Evolutionary conservation across 2,888 invertebrate genomes (phyloP), one percentile per base, ranked within the genome.

Genomic region (Fissipunctia ypsillon): DNA sequence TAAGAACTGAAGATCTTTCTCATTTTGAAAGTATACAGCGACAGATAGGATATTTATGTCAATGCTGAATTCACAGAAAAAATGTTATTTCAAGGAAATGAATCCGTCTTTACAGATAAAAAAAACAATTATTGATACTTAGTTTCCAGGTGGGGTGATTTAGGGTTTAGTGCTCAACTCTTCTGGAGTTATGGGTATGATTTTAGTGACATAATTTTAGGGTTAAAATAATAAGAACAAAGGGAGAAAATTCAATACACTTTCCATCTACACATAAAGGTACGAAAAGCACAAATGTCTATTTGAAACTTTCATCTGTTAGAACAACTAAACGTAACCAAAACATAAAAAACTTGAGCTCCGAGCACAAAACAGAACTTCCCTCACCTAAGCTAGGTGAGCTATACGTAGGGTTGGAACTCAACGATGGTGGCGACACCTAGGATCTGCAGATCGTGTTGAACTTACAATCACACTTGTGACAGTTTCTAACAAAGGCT

Each of bases 1-100:
- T 82, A 52, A 77, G 80, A 85, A 73, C 78, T 86, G 78, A 73
- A 86, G 83, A 81, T 81, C 74, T 84, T 81, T 86, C 79, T 82
- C 76, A 83, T 83, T 83, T 85, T 76, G 69, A 71, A 65, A 73
- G 78, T 76, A 64, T 73, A 81, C 71, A 77, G 71, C 59, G 50
- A 66, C n/a, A 75, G 76, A 80, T 78, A 75, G 63, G 48, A 78
- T 82, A 73, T 79, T 83, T 78, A 82, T 82, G 69, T 82, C 54
- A 68, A 65, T 66, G 57, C 57, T 64, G 68, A 65, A 78, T 64
- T 66, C 64, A 22, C n/a, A 45, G 59, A 64, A 52, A 61, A 66
- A 60, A 69, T 14, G 14, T 56, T 64, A 50, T 63, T 76, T 54
- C 22, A 28, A 31, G 52, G 45, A 59, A 67, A 67, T 52, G 45